These are phyloP conservation scores for Helicoverpa armigera DNA, from an alignment of 1,140 invertebrate genomes.

Conservation along the genomic window DNA sequence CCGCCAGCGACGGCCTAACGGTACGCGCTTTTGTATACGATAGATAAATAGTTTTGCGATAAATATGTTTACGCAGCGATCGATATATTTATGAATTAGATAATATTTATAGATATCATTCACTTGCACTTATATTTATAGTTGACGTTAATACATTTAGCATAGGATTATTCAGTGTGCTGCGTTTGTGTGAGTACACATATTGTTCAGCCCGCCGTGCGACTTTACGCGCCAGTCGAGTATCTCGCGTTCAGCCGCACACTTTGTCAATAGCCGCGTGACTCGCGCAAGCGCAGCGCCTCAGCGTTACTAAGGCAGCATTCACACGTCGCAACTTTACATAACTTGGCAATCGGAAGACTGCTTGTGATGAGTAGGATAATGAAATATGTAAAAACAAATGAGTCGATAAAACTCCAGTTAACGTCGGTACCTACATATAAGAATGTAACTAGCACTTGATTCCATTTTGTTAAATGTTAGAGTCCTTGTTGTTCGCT, in stretches of 20 bases:
- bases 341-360: neutral
- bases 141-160: conserved; percentile 34
- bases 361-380: conserved; percentile 6
- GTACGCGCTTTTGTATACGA: conserved; percentile 73
- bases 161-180: neutral
- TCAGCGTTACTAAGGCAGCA: conserved; percentile 15
- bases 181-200: conserved; percentile 4
- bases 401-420: conserved; percentile 18
- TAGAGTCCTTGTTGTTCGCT: neutral
- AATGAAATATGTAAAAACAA: neutral
- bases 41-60: conserved; percentile 60
- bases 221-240: neutral
- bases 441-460: neutral
- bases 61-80: conserved; percentile 52
- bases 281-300: neutral
- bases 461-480: conserved; percentile 6
- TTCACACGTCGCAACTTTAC: conserved; percentile 5
- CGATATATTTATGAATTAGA: conserved; percentile 31
- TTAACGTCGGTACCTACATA: neutral
- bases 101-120: conserved; percentile 27
- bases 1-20: conserved; percentile 18
- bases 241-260: neutral
- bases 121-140: conserved; percentile 47
- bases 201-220: neutral
- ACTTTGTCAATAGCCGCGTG: neutral